phyloP scores from a whole-genome alignment of 2,797 vertebrate species.

The Pantherophis alleghaniensis region DNA sequence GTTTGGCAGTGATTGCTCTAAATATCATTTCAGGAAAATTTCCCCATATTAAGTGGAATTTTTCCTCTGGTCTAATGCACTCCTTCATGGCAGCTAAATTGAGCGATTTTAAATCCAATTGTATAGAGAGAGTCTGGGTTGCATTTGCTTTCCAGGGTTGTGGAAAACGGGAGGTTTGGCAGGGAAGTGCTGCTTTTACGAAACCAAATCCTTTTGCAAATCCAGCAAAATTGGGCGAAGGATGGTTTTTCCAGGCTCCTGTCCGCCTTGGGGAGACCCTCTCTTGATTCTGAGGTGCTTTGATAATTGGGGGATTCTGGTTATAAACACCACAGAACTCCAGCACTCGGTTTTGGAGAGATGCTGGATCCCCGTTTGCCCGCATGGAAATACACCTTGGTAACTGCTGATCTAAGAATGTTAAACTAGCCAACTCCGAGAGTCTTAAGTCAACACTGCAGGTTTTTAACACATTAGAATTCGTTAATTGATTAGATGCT shows the following conservation, averaged over 20 bases:
- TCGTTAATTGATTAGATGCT: not conserved
- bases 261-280: not conserved
- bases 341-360: not conserved
- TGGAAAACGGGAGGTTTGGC: not conserved
- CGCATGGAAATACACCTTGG: not conserved
- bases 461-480: not conserved
- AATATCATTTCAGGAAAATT: not conserved
- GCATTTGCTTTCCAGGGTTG: not conserved
- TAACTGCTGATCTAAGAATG: not conserved
- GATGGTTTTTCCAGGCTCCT: too few species aligned
- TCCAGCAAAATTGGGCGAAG: too few species aligned
- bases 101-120: not conserved
- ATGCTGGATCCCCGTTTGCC: not conserved
- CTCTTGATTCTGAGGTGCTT: not conserved
- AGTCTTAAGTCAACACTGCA: not conserved
- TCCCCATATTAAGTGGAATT: not conserved
- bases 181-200: not conserved
- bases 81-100: not conserved
- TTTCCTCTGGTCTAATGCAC: not conserved
- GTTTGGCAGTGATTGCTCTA: not conserved
- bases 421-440: not conserved
- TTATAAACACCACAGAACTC: too few species aligned
- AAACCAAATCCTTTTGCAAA: not conserved
- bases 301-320: not conserved
- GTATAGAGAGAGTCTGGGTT: not conserved